Base-by-base conservation (phyloP, 2,888 invertebrate genomes). In the Sinodicranocentrus sp. region DNA sequence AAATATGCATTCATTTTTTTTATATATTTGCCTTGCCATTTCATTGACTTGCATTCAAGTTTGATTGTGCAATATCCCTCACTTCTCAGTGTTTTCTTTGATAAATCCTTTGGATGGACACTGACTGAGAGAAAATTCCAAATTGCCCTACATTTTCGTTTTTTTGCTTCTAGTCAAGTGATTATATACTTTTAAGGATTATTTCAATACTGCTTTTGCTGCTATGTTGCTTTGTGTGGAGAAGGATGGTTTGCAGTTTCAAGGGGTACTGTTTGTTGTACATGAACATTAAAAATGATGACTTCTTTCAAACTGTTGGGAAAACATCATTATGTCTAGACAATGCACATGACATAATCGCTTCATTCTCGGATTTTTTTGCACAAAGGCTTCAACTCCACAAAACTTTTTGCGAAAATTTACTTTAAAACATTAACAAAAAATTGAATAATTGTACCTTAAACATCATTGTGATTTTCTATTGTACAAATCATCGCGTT, bases 121-220 rank as follows among this genome's bases (percentile, higher is more conserved):
- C 76, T 57, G 57, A 57, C 57, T 57, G 57, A 63, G 63, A 54
- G 76, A 65, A 75, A 75, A 76, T 54, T 65, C 75, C 54, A 54
- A 76, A 76, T 76, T 76, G 76, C 75, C 75, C 76, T 76, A 76
- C n/a, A 76, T 76, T 76, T 52, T 19, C 15, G n/a, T n/a, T 33
- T 28, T 72, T 63, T 52, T 54, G 65, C 65, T 65, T 65, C 54
- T 25, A 65, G 65, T 54, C 76, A 75, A 52, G 33, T 23, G 54
- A 65, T 67, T 65, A 39, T 23, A 39, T 39, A 23, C 57, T 25
- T 13, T 8, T 23, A 19, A 52, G 19, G 23, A 57, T 57, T 25
- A 57, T 25, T 23, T 10, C 48, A 2, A 59, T 43, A 15, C 48
- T 10, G 43, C 57, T 52, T 19, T 19, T 10, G 23, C n/a, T 57